phyloP scores from a whole-genome alignment of 2,888 invertebrate species.

The Spodoptera littoralis region DNA sequence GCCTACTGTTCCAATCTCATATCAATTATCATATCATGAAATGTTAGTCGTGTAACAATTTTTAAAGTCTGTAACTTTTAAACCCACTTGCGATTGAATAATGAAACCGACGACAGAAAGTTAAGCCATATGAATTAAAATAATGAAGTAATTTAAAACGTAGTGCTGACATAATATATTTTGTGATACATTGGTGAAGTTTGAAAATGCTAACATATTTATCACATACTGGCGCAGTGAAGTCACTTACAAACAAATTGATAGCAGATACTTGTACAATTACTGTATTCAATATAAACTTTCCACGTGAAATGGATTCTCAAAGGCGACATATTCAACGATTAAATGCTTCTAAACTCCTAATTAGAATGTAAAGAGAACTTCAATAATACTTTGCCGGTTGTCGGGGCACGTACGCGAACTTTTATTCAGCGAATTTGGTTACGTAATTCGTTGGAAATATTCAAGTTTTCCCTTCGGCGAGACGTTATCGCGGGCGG shows the following conservation, averaged over 20 bases:
- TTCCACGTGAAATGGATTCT: slow-evolving; percentile 61
- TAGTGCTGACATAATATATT: slow-evolving; percentile 20
- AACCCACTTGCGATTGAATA: not conserved
- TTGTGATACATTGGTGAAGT: slow-evolving; percentile 27
- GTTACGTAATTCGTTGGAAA: slow-evolving; percentile 84
- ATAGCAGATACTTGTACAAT: slow-evolving; percentile 50
- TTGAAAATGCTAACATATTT: slow-evolving; percentile 35
- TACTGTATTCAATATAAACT: slow-evolving; percentile 64
- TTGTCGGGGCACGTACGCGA: slow-evolving; percentile 80
- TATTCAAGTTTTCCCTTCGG: slow-evolving; percentile 86
- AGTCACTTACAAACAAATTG: slow-evolving; percentile 40
- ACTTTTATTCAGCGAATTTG: slow-evolving; percentile 83
- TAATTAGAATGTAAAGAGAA: slow-evolving; percentile 77
- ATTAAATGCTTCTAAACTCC: slow-evolving; percentile 76
- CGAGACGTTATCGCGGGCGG: slow-evolving; percentile 84
- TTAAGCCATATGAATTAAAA: slow-evolving; percentile 26
- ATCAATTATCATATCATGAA: too few species aligned
- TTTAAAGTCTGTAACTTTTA: too few species aligned
- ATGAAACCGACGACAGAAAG: not conserved
- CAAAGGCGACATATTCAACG: slow-evolving; percentile 69
- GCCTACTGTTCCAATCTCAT: too few species aligned
- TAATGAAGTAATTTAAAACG: slow-evolving; percentile 20
- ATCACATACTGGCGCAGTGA: slow-evolving; percentile 18
- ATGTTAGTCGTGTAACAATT: too few species aligned
- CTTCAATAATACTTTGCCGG: slow-evolving; percentile 79